A percentile compares a stretch with the other conserved stretches of the same genome.
Conservation (phyloP, 2,888 invertebrate species). For the Oxycera nigricornis region DNA sequence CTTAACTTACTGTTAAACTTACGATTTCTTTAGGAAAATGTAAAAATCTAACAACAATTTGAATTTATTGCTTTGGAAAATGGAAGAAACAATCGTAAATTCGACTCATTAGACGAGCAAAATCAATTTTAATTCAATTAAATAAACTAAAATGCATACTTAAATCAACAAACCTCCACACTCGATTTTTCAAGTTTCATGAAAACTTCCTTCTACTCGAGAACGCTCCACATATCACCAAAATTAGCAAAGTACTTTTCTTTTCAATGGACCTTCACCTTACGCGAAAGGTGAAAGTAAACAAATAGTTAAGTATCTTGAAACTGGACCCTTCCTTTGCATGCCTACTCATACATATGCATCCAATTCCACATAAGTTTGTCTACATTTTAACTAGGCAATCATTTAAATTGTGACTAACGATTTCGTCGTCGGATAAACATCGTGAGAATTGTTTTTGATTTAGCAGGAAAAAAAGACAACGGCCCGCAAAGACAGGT, state of each 20-base stretch:
- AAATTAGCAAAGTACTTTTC: too few species aligned
- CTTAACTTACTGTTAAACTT: too few species aligned
- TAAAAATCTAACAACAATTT: too few species aligned
- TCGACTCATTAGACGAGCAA: too few species aligned
- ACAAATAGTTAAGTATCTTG: not conserved
- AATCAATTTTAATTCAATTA: too few species aligned
- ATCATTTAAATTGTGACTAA: conserved; percentile 31
- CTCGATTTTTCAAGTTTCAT: too few species aligned
- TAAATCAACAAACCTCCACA: too few species aligned
- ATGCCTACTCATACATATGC: not conserved
- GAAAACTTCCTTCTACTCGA: too few species aligned
- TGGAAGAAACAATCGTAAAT: too few species aligned
- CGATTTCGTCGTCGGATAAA: conserved; percentile 17
- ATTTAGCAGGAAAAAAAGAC: not conserved
- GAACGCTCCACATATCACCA: not conserved
- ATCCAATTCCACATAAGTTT: not conserved
- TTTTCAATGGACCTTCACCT: not conserved
- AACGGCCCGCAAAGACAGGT: not conserved
- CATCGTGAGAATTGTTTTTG: conserved; percentile 33
- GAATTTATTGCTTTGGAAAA: too few species aligned
- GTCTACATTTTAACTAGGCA: conserved; percentile 23
- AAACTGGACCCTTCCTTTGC: not conserved
- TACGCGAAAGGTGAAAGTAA: conserved; percentile 17
- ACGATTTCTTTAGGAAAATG: too few species aligned
- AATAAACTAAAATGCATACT: too few species aligned